Evolutionary conservation across 2,797 vertebrate genomes (phyloP).

Genomic region (Galagoides demidoff): DNA sequence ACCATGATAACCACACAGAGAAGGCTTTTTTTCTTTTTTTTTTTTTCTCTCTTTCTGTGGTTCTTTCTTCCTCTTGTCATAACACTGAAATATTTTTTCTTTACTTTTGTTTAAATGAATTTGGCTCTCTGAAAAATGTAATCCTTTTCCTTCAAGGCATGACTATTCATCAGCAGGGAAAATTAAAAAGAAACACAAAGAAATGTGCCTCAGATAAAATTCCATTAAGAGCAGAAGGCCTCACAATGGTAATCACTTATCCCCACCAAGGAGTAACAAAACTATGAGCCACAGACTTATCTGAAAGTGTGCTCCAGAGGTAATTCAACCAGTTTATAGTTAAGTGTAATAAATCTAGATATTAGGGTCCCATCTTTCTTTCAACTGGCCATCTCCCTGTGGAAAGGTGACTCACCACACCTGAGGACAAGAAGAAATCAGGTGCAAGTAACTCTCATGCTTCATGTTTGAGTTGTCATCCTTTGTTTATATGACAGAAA

Average conservation of each 20-base stretch:
- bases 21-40: not conserved
- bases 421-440: not conserved
- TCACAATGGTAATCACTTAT: not conserved
- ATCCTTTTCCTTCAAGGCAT: not conserved
- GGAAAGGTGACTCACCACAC: not conserved
- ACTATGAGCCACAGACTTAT: not conserved
- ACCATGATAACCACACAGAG: not conserved
- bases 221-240: not conserved
- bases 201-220: not conserved
- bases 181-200: not conserved
- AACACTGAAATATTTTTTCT: not conserved
- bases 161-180: not conserved
- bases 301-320: not conserved
- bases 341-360: not conserved
- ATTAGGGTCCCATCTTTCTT: not conserved
- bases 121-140: not conserved
- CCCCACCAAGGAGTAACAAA: not conserved
- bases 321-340: not conserved
- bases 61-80: not conserved
- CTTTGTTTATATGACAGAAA: not conserved
- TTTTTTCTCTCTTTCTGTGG: too few species aligned
- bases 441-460: not conserved
- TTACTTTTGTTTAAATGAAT: conserved; percentile 1
- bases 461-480: conserved; percentile 17
- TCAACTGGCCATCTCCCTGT: not conserved